Evolutionary conservation across 2,797 vertebrate genomes (phyloP).

Genomic region (Arctocebus calabarensis): DNA sequence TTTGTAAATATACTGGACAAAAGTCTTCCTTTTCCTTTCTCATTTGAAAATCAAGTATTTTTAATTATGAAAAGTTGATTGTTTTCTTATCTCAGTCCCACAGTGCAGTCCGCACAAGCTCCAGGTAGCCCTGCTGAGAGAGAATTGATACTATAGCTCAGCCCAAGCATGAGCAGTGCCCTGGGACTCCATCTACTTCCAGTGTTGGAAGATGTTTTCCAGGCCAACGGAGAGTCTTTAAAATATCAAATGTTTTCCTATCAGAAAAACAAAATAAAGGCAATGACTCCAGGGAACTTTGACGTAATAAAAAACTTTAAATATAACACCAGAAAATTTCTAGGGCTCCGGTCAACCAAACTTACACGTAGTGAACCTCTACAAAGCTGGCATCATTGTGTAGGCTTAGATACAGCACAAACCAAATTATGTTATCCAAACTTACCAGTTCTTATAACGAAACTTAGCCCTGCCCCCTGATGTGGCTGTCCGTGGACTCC

Average conservation of each 20-base stretch:
- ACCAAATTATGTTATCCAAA: neutral
- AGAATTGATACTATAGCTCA: neutral
- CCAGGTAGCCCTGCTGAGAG: neutral
- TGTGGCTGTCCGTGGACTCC: neutral
- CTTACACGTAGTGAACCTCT: neutral
- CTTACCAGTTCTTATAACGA: neutral
- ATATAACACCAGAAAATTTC: neutral
- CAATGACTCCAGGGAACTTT: neutral
- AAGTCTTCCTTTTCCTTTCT: neutral
- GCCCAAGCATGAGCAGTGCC: neutral
- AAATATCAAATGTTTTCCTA: neutral
- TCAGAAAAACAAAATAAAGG: slow-evolving; percentile 42
- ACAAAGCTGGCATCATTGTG: neutral
- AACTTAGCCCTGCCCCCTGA: neutral
- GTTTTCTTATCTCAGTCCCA: slow-evolving; percentile 49
- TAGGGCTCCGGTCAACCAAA: neutral
- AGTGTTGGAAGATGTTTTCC: neutral
- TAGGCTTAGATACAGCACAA: neutral
- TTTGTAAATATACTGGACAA: neutral
- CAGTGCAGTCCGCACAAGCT: neutral
- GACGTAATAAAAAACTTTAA: neutral
- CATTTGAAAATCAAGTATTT: slow-evolving; percentile 31
- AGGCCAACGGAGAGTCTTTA: slow-evolving; percentile 5
- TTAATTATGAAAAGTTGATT: slow-evolving; percentile 14
- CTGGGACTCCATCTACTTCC: neutral